Base-by-base conservation (phyloP, 2,888 invertebrate species). In the Caenorhabditis becei region DNA sequence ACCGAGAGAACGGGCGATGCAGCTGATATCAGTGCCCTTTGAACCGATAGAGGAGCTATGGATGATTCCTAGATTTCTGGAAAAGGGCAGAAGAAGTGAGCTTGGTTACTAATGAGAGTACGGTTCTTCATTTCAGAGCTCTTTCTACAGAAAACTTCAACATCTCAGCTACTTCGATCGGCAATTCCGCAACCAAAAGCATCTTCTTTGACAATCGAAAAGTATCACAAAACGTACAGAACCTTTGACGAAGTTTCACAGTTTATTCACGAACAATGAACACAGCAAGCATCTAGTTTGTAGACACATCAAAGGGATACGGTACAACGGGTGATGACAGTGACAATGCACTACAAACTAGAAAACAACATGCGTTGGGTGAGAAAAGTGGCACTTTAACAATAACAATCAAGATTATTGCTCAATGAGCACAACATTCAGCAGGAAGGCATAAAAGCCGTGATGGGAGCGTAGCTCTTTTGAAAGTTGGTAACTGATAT, bases 271-370 rank as follows among this genome's bases (percentile, higher is more conserved):
- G 47, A 47, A 47, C 47, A 47, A 47, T 47, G 47, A 47, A 47
- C 47, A 18, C 35, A 35, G 10, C 35, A 47, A 41, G 41, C 47
- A n/a, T 47, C 47, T 47, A 47, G 47, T 47, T 47, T 47, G 47
- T 47, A 47, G 18, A 47, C 47, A 47, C 47, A 3, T 18, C 18
- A 3, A 47, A 3, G 47, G 47, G 18, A 18, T 47, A 53, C 53
- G 7, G 53, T 53, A 53, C n/a, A n/a, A n/a, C n/a, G n/a, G 26
- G 16, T 10, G 53, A 4, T 14, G 26, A 23, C 10, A 24, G 18
- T n/a, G 47, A 47, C 47, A 47, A 20, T 18, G 5, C 18, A 14
- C 53, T 53, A 53, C 53, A 24, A 53, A 53, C 53, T 53, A 26
- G 24, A 53, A 53, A 44, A 44, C 14, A 44, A 44, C 18, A 4